Percentiles rank a stretch among this genome's conserved stretches.
These are phyloP conservation scores for Machimus atricapillus DNA, from an alignment of 2,888 invertebrate genomes.

Conservation along the genomic window DNA sequence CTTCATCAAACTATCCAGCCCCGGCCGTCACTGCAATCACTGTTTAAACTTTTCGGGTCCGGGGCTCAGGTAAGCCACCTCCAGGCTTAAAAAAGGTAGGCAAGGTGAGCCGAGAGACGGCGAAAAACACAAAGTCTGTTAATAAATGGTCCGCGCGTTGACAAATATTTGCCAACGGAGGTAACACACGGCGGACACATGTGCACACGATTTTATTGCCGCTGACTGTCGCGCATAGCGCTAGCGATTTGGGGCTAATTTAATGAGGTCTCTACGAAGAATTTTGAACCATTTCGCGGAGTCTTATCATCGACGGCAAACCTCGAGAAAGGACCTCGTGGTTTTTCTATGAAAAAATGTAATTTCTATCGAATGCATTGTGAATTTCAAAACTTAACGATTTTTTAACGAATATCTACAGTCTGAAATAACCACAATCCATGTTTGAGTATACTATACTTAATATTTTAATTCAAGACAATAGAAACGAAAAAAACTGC, in stretches of 20 bases:
- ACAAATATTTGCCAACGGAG: constrained; percentile 59
- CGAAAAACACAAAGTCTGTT: constrained; percentile 49
- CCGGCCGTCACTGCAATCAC: constrained; percentile 44
- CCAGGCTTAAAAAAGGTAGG: background rate
- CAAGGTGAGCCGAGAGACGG: constrained; percentile 42
- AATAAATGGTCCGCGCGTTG: constrained; percentile 53
- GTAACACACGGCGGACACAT: constrained; percentile 38
- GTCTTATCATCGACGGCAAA: background rate
- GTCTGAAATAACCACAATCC: too few relatives aligned
- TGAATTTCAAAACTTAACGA: too few relatives aligned
- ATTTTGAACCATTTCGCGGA: background rate
- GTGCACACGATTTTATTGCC: constrained; percentile 50
- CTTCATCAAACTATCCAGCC: background rate
- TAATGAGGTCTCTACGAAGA: constrained; percentile 7
- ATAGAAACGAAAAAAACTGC: too few relatives aligned
- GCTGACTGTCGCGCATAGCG: constrained; percentile 8
- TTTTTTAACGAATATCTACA: too few relatives aligned
- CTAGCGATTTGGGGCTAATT: background rate
- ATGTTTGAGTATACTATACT: too few relatives aligned
- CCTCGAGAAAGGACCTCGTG: background rate
- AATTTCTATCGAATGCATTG: too few relatives aligned
- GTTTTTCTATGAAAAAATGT: background rate
- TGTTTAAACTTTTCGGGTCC: constrained; percentile 46
- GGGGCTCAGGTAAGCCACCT: background rate
- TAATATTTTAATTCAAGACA: too few relatives aligned